phyloP scores from a whole-genome alignment of 2,113 vertebrate genomes.

The Ia io region DNA sequence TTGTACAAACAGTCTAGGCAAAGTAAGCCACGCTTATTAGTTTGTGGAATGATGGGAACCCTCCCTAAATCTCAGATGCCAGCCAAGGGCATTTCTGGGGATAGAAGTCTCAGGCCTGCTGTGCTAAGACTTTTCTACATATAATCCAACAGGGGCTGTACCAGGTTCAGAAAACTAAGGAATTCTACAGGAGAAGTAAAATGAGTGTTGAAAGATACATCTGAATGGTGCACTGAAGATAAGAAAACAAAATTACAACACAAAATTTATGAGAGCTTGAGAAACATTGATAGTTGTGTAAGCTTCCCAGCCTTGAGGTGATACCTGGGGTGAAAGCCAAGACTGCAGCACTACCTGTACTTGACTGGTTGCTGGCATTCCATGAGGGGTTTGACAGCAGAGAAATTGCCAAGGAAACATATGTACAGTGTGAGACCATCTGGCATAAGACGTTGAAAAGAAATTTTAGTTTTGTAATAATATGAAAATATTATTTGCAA shows the following conservation, averaged over 20 bases:
- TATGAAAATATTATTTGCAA: slow-evolving; percentile 27
- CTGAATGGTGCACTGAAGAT: neutral
- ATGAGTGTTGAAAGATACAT: neutral
- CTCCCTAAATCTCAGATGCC: neutral
- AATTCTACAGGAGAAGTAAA: neutral
- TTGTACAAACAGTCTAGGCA: neutral
- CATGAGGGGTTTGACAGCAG: neutral
- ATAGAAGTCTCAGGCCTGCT: neutral
- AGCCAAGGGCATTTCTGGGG: neutral
- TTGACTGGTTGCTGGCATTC: neutral
- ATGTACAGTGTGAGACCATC: slow-evolving; percentile 12
- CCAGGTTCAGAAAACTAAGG: neutral
- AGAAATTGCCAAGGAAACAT: slow-evolving; percentile 21
- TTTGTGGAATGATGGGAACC: neutral
- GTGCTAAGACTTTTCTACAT: neutral
- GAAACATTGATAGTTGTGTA: neutral
- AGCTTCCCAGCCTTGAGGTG: neutral
- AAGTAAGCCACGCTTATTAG: neutral
- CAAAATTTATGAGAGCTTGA: neutral
- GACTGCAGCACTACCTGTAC: neutral
- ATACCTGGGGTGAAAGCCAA: neutral
- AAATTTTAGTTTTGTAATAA: slow-evolving; percentile 39
- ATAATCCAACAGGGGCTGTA: neutral
- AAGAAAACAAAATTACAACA: neutral
- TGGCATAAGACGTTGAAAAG: slow-evolving; percentile 31